Conservation (phyloP, 2,888 invertebrate genomes). For the Stenoptilia bipunctidactyla region DNA sequence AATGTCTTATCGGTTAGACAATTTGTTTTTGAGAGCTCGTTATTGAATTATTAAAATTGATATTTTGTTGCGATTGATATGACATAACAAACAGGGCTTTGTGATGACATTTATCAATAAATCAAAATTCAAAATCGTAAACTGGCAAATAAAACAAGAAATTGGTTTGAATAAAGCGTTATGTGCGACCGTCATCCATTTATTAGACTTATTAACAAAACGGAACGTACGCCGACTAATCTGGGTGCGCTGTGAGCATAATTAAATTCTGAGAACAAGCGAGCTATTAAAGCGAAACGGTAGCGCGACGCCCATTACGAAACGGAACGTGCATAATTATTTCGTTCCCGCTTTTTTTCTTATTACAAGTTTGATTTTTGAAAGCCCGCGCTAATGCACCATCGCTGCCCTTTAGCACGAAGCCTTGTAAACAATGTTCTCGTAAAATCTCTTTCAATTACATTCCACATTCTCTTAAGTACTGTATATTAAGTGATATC, state of each 20-base stretch:
- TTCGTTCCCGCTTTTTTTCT: slow-evolving; percentile 64
- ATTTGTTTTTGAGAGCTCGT: slow-evolving; percentile 65
- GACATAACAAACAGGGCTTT: not conserved
- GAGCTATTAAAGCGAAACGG: slow-evolving; percentile 67
- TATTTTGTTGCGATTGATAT: slow-evolving; percentile 30
- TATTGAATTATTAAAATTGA: slow-evolving; percentile 63
- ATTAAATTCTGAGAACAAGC: slow-evolving; percentile 70
- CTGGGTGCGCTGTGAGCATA: slow-evolving; percentile 53
- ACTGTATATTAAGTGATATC: slow-evolving; percentile 7
- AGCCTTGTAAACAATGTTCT: slow-evolving; percentile 63
- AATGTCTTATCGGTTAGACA: slow-evolving; percentile 63
- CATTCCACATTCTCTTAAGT: slow-evolving; percentile 38
- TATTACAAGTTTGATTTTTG: slow-evolving; percentile 57
- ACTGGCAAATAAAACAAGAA: not conserved
- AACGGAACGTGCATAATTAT: slow-evolving; percentile 70
- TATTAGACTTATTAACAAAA: slow-evolving; percentile 67
- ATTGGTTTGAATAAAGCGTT: slow-evolving; percentile 25
- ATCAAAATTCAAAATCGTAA: not conserved
- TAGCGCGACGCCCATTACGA: slow-evolving; percentile 67
- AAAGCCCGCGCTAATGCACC: slow-evolving; percentile 57
- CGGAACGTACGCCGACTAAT: slow-evolving; percentile 59
- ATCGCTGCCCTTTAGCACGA: slow-evolving; percentile 56
- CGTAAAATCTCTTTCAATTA: slow-evolving; percentile 64
- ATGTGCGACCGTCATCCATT: slow-evolving; percentile 47
- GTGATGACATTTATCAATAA: not conserved